Percentiles rank a stretch among this genome's conserved stretches.
phyloP scores from a whole-genome alignment of 2,888 invertebrate species.

The Torymus aiolomorphi region DNA sequence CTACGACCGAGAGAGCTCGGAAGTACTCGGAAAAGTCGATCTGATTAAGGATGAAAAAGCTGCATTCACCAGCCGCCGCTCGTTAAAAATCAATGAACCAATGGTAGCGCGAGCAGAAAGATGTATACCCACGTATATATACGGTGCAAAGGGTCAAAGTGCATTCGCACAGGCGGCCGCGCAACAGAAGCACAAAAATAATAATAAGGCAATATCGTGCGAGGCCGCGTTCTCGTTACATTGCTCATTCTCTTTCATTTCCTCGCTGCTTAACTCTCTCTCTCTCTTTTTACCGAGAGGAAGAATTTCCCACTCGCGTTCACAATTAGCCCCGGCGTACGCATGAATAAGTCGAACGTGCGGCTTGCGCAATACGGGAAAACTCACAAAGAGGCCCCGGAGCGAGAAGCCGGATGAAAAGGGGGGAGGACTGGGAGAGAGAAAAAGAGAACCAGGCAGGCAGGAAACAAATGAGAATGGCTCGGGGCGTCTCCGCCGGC shows the following conservation, averaged over 20 bases:
- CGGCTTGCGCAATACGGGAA: background rate
- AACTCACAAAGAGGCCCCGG: background rate
- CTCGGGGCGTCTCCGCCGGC: slow-evolving; percentile 60
- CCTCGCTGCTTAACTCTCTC: background rate
- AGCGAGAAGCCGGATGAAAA: slow-evolving; percentile 11
- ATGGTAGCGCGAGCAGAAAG: no score
- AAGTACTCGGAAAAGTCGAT: no score
- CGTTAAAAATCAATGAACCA: no score
- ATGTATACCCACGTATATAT: no score
- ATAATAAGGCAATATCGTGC: background rate
- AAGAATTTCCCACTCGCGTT: no score
- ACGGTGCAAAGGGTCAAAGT: no score
- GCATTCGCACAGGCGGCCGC: no score
- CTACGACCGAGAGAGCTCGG: no score
- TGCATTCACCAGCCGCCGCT: no score
- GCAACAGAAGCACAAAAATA: background rate
- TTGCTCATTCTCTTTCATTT: background rate
- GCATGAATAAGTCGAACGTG: background rate
- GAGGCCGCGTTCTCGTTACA: background rate
- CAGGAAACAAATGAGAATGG: slow-evolving; percentile 68
- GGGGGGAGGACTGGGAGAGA: background rate
- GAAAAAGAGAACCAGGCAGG: slow-evolving; percentile 32
- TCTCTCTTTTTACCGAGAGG: no score
- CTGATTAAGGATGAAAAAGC: no score
- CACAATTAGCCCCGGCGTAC: background rate